Evolutionary conservation across 1,140 invertebrate genomes (phyloP).

Genomic region (Grapholita molesta): DNA sequence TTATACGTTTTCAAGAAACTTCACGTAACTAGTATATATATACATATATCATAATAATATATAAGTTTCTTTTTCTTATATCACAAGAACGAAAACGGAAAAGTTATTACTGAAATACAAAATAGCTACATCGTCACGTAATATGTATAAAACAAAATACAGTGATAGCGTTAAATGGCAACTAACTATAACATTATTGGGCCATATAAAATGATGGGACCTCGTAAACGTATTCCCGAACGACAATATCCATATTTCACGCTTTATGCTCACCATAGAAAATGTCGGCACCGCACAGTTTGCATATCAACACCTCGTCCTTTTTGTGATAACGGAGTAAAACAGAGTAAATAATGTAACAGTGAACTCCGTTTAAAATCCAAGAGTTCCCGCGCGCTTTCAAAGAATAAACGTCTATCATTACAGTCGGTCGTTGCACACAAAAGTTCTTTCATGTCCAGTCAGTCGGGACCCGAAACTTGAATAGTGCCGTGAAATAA

Average conservation of each 20-base stretch:
- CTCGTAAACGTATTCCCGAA: conserved; percentile 1
- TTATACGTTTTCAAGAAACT: no score
- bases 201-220: not conserved
- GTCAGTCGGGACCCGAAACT: conserved; percentile 39
- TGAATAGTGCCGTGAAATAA: conserved; percentile 50
- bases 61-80: no score
- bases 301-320: conserved; percentile 11
- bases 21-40: no score
- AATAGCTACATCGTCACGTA: no score
- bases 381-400: not conserved
- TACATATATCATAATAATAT: no score
- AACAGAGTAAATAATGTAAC: not conserved
- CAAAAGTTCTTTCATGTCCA: conserved; percentile 61
- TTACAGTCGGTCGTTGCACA: conserved; percentile 48
- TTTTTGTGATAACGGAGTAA: not conserved
- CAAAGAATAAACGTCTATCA: conserved; percentile 46
- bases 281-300: not conserved
- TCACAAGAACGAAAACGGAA: no score
- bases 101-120: no score
- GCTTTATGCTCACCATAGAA: not conserved
- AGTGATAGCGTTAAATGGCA: not conserved
- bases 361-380: not conserved
- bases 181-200: conserved; percentile 8
- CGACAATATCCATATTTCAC: conserved; percentile 4
- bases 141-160: no score